A percentile compares a stretch with the other conserved stretches of the same genome.
These are phyloP conservation scores for Eurytoma californica DNA, from an alignment of 2,888 invertebrate genomes.

Conservation along the genomic window DNA sequence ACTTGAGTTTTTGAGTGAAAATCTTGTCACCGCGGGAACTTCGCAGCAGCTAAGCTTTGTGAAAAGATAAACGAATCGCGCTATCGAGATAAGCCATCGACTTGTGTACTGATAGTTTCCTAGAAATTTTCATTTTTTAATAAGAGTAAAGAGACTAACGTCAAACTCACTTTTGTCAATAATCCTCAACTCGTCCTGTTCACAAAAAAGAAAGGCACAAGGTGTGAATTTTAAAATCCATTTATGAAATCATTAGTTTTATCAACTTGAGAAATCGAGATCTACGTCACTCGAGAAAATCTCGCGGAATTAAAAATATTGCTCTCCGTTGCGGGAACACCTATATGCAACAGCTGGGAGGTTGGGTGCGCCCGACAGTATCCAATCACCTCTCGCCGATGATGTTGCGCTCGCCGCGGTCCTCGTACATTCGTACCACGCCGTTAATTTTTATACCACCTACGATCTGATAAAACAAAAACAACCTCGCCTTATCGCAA, in stretches of 20 bases:
- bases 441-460: too few species aligned
- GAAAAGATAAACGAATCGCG: constrained; percentile 6
- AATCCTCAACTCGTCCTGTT: not conserved
- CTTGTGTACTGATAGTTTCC: not conserved
- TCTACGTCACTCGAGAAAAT: too few species aligned
- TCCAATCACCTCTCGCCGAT: too few species aligned
- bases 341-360: too few species aligned
- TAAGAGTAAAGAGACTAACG: not conserved
- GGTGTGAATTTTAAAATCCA: not conserved
- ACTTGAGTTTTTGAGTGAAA: constrained; percentile 12
- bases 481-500: too few species aligned
- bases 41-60: constrained; percentile 10
- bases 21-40: constrained; percentile 8
- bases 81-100: not conserved
- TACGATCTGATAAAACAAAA: too few species aligned
- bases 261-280: not conserved
- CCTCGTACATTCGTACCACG: too few species aligned
- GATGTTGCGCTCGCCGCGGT: too few species aligned
- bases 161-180: not conserved
- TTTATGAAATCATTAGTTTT: not conserved
- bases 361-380: too few species aligned
- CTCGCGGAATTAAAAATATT: too few species aligned
- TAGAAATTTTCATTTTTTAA: not conserved
- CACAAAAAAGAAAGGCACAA: too few species aligned
- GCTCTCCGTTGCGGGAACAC: too few species aligned